These are phyloP conservation scores for Lagopus muta DNA, from an alignment of 2,113 vertebrate species.

Conservation along the genomic window DNA sequence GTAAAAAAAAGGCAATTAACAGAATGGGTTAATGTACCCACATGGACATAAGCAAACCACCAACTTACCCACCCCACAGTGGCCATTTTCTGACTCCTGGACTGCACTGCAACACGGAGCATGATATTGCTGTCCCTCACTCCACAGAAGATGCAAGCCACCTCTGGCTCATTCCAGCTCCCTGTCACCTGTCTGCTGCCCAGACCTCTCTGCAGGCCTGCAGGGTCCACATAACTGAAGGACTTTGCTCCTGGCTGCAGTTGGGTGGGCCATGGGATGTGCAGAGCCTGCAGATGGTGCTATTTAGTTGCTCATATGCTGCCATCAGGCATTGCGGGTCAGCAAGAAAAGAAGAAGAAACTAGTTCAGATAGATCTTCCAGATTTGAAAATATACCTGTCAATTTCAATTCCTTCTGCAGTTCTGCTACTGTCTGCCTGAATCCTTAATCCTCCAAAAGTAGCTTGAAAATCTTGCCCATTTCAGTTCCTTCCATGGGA, in stretches of 20 bases:
- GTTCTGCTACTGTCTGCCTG: background rate
- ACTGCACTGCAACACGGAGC: background rate
- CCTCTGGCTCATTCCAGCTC: background rate
- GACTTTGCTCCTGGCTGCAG: fast-evolving
- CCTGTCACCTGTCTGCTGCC: no score
- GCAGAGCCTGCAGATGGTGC: slow-evolving; percentile 33
- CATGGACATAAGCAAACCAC: no score
- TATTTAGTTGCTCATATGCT: slow-evolving; percentile 29
- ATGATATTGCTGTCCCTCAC: no score
- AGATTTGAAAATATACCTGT: background rate
- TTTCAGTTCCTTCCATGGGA: background rate
- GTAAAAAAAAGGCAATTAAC: background rate
- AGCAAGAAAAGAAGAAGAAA: background rate
- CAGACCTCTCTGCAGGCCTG: no score
- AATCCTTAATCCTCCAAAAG: background rate
- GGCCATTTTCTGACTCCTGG: background rate
- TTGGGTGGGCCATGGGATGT: fast-evolving
- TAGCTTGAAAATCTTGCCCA: background rate
- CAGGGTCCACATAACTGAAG: fast-evolving
- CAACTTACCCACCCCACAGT: background rate
- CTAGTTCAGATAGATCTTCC: background rate
- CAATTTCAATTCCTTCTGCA: background rate
- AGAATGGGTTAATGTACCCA: background rate
- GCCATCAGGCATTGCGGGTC: no score
- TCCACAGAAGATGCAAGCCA: background rate